phyloP scores from a whole-genome alignment of 2,113 vertebrate species.

The Saguinus imperator region DNA sequence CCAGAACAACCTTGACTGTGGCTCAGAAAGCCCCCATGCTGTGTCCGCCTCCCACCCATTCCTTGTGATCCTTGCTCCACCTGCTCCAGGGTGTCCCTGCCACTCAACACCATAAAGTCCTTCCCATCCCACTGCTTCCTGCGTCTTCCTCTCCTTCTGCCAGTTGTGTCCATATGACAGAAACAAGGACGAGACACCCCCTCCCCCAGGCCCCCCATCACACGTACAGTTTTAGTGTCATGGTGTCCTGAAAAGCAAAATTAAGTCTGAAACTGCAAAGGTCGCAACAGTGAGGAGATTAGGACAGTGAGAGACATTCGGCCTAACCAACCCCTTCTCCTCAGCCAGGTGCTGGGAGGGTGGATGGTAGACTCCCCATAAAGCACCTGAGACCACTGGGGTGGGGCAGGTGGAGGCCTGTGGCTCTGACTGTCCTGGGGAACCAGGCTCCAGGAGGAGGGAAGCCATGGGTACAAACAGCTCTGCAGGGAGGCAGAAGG shows the following conservation, averaged over 20 bases:
- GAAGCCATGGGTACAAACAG: not conserved
- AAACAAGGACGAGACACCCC: rapidly evolving
- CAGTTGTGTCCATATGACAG: rapidly evolving
- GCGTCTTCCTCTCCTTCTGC: rapidly evolving
- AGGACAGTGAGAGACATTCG: too few relatives aligned
- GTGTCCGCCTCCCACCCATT: rapidly evolving
- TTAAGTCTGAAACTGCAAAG: not conserved
- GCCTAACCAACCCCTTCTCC: too few relatives aligned
- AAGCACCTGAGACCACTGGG: not conserved
- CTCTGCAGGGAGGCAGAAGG: not conserved
- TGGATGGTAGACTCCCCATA: not conserved
- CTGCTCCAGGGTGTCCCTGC: rapidly evolving
- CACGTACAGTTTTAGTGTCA: rapidly evolving
- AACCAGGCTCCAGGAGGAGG: not conserved
- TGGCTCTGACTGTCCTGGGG: rapidly evolving
- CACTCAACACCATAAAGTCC: rapidly evolving
- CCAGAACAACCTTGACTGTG: rapidly evolving
- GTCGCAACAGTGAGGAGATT: too few relatives aligned
- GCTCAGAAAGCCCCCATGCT: rapidly evolving
- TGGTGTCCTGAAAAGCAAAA: not conserved
- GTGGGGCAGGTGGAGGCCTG: not conserved
- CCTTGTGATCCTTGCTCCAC: rapidly evolving
- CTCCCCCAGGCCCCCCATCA: rapidly evolving
- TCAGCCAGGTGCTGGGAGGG: too few relatives aligned
- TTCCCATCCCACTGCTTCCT: rapidly evolving